phyloP scores from a whole-genome alignment of 2,888 invertebrate genomes.

The Azorinus chamasolen region DNA sequence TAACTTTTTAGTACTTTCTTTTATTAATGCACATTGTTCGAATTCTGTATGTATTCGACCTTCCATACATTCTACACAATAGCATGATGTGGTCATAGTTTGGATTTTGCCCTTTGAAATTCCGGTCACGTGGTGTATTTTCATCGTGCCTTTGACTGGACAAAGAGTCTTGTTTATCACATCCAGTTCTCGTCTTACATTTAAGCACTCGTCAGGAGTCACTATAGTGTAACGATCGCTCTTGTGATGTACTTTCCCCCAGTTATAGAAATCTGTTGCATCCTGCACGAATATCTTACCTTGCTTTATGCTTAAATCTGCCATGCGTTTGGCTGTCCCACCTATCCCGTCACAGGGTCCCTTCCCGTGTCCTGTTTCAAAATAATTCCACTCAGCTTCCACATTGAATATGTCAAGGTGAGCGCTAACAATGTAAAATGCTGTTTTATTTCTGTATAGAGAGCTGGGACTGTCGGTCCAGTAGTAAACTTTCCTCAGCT shows the following conservation, averaged over 20 bases:
- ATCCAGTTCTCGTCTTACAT: slow-evolving; percentile 1
- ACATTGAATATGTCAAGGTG: slow-evolving; percentile 31
- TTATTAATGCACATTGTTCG: background rate
- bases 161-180: slow-evolving; percentile 8
- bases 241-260: slow-evolving; percentile 4
- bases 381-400: slow-evolving; percentile 53
- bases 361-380: slow-evolving; percentile 50
- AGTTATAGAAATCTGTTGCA: slow-evolving; percentile 14
- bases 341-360: slow-evolving; percentile 46
- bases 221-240: slow-evolving; percentile 2
- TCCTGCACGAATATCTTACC: slow-evolving; percentile 25
- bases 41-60: slow-evolving; percentile 10
- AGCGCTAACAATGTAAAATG: slow-evolving; percentile 40
- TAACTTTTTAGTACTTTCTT: slow-evolving; percentile 1
- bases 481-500: slow-evolving; percentile 33
- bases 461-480: slow-evolving; percentile 61
- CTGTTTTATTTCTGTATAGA: slow-evolving; percentile 57
- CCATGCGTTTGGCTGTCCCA: slow-evolving; percentile 38
- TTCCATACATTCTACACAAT: slow-evolving; percentile 26
- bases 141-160: slow-evolving; percentile 33
- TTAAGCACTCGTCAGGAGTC: slow-evolving; percentile 6
- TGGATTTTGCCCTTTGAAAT: background rate
- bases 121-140: slow-evolving; percentile 25
- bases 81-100: slow-evolving; percentile 39
- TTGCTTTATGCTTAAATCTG: slow-evolving; percentile 30